phyloP scores from a whole-genome alignment of 2,113 vertebrate species.

The Oryzias javanicus region DNA sequence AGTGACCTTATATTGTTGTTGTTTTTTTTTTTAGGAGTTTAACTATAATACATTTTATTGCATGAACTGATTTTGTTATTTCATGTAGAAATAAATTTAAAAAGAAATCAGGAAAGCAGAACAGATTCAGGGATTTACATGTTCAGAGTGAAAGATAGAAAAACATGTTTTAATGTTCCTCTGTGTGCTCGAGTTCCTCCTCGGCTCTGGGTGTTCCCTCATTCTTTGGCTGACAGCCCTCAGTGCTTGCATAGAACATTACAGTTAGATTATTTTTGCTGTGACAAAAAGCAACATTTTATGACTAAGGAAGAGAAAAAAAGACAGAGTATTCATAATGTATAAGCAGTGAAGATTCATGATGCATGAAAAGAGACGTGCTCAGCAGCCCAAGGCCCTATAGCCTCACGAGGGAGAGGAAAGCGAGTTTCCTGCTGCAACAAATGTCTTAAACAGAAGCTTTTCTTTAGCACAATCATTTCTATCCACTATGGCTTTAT shows the following conservation, averaged over 20 bases:
- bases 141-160: too few species aligned
- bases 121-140: neutral
- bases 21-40: neutral
- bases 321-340: neutral
- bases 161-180: neutral
- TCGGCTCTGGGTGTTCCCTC: slow-evolving; percentile 38
- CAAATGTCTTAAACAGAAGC: neutral
- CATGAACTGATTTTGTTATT: too few species aligned
- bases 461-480: neutral
- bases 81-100: too few species aligned
- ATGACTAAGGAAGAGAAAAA: neutral
- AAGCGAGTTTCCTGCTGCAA: neutral
- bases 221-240: slow-evolving; percentile 25
- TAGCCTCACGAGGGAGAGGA: neutral
- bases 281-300: slow-evolving; percentile 5
- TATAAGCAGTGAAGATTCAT: neutral
- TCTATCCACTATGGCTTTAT: too few species aligned
- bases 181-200: neutral
- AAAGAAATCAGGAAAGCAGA: neutral
- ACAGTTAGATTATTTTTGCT: slow-evolving; percentile 5
- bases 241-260: slow-evolving; percentile 35
- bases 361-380: neutral
- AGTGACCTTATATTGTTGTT: neutral
- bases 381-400: neutral
- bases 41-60: too few species aligned